Evolutionary conservation across 2,113 vertebrate species (phyloP).

Genomic region (Pipa parva): DNA sequence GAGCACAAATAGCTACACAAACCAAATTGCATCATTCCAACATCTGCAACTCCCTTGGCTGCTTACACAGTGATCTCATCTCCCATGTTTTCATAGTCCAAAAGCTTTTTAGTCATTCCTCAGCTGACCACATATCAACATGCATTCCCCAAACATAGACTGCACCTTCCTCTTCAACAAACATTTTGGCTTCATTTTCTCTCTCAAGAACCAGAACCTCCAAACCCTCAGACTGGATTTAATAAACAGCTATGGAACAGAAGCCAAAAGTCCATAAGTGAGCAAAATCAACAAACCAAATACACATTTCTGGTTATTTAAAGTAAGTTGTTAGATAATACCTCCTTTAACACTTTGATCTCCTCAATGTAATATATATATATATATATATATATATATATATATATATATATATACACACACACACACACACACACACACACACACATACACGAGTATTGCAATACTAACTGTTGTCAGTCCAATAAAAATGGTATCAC

Average conservation of each 20-base stretch:
- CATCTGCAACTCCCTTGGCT: slow-evolving; percentile 30
- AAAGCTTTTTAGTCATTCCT: slow-evolving; percentile 20
- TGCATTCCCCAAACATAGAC: not conserved
- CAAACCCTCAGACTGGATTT: not conserved
- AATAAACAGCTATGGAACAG: not conserved
- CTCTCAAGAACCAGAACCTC: not conserved
- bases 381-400: no score
- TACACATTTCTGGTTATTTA: no score
- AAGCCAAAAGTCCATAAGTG: no score
- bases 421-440: no score
- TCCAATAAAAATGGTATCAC: no score
- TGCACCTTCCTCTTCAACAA: not conserved
- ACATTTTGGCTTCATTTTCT: not conserved
- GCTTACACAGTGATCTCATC: slow-evolving; percentile 19
- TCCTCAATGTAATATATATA: no score
- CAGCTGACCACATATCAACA: slow-evolving; percentile 28
- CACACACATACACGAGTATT: no score
- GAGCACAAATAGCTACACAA: slow-evolving; percentile 4
- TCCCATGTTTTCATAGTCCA: not conserved
- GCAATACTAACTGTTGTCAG: no score
- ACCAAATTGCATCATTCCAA: slow-evolving; percentile 17
- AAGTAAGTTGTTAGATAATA: no score
- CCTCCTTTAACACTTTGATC: no score
- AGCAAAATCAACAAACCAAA: no score
- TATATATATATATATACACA: no score